Base-by-base conservation (phyloP, 1,140 invertebrate species). In the Pemphigus obesinymphae region DNA sequence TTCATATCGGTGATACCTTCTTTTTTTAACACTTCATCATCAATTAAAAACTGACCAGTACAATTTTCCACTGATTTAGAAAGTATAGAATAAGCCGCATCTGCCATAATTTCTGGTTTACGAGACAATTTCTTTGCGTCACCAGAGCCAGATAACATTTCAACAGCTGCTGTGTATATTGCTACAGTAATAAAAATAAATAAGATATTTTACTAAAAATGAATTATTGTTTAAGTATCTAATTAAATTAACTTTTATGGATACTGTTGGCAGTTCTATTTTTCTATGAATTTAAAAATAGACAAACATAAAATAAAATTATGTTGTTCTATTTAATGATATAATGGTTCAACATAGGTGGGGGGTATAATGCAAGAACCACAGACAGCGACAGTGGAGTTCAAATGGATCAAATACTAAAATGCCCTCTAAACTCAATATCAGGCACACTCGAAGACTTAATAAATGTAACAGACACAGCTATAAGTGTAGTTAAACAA, bases 81-180 rank as follows among this genome's bases (percentile, higher is more conserved):
- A 6, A 99, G 87, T 84, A 99, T 93, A 7, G 91, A 90, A 88
- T 99, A 99, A 5, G 97, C 97, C 48, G 97, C 96, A 90, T 99
- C 96, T 26, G 95, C 93, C 88, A 99, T 92, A 83, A 99, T 99
- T 82, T 98, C 96, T 0, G 95, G 92, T 86, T 94, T 97, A 58
- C 97, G 89, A 85, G 91, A 89, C 84, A 90, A 88, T 83, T 85
- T 48, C 20, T 43, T 66, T 26, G 81, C 34, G 2, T 43, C n/a
- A 5, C 91, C 91, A 4, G 90, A 88, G 3, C 94, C 94, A 1
- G 90, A 92, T 68, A 99, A 87, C 97, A 99, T 98, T 86, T 97
- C 94, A 88, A 98, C 96, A 1, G 98, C 98, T 37, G 97, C 97
- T 0, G 97, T 99, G 82, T 93, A 91, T 85, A 99, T 98, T 11